Conservation (phyloP, 2,888 invertebrate genomes). For the Herminia tarsipennalis region DNA sequence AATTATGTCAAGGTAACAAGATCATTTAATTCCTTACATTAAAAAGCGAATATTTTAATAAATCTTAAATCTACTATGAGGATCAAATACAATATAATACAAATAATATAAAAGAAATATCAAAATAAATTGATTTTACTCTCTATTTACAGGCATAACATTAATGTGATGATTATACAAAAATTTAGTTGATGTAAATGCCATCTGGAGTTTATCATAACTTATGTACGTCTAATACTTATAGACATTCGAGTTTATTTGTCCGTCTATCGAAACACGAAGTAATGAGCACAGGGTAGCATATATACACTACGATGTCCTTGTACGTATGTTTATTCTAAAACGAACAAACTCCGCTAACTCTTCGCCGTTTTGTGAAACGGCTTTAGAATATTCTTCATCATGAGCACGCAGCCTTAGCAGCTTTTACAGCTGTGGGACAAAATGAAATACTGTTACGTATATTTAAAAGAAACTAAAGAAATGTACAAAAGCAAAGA, state of each 20-base stretch:
- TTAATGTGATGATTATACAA: slow-evolving; percentile 5
- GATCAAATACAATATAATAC: slow-evolving; percentile 20
- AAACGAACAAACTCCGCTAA: slow-evolving; percentile 68
- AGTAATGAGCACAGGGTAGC: slow-evolving; percentile 3
- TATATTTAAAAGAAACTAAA: not conserved
- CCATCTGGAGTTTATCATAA: slow-evolving; percentile 16
- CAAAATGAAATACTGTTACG: not conserved
- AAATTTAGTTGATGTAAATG: slow-evolving; percentile 20
- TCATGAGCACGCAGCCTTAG: slow-evolving; percentile 83
- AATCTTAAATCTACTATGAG: slow-evolving; percentile 13
- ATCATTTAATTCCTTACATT: slow-evolving; percentile 10
- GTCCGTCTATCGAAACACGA: slow-evolving; percentile 7
- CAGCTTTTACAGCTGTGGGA: slow-evolving; percentile 79
- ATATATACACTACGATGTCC: not conserved
- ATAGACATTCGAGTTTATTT: slow-evolving; percentile 17
- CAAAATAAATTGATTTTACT: slow-evolving; percentile 29
- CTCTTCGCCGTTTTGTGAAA: slow-evolving; percentile 23
- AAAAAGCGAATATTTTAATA: slow-evolving; percentile 10
- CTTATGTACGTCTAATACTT: not conserved
- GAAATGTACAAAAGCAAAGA: too few species aligned
- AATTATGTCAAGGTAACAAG: slow-evolving; percentile 10
- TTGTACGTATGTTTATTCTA: slow-evolving; percentile 67
- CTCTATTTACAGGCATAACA: slow-evolving; percentile 24
- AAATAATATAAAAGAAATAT: slow-evolving; percentile 19
- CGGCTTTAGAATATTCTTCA: slow-evolving; percentile 46